Conservation (phyloP, 2,888 invertebrate species). For the Candidula unifasciata region DNA sequence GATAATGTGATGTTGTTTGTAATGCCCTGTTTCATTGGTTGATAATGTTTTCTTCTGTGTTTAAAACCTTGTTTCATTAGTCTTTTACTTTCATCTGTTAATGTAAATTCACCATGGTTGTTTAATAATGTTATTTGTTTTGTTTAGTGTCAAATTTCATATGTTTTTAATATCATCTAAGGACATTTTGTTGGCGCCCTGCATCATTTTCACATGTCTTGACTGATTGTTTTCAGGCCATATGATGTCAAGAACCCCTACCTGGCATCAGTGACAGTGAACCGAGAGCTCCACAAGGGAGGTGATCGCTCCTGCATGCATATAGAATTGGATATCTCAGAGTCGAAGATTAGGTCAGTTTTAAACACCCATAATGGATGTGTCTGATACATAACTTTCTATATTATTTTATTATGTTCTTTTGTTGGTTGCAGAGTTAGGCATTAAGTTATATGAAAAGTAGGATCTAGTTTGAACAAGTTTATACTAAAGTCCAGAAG, state of each 20-base stretch:
- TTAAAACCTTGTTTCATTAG: no score
- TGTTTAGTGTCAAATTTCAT: background rate
- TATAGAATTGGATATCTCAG: constrained; percentile 95
- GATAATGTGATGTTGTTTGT: no score
- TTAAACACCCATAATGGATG: background rate
- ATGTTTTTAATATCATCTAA: no score
- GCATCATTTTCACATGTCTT: background rate
- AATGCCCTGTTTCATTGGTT: no score
- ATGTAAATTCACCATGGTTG: no score
- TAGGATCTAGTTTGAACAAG: no score
- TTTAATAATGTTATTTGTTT: background rate
- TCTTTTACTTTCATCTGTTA: no score
- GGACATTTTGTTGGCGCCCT: background rate
- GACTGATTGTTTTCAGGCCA: constrained; percentile 82
- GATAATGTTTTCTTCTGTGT: no score
- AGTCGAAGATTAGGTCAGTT: constrained; percentile 87
- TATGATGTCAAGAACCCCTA: constrained; percentile 99
- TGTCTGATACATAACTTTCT: background rate
- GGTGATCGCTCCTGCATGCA: constrained; percentile 96
- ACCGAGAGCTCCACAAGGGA: constrained; percentile 91
- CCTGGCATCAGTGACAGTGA: constrained; percentile 90
- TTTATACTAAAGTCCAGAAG: no score
- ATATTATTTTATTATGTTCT: no score
- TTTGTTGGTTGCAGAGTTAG: no score
- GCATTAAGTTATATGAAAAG: no score